phyloP scores from a whole-genome alignment of 37 sponge, comb jelly and placozoan species.

The Halisarca cf. caerulea region DNA sequence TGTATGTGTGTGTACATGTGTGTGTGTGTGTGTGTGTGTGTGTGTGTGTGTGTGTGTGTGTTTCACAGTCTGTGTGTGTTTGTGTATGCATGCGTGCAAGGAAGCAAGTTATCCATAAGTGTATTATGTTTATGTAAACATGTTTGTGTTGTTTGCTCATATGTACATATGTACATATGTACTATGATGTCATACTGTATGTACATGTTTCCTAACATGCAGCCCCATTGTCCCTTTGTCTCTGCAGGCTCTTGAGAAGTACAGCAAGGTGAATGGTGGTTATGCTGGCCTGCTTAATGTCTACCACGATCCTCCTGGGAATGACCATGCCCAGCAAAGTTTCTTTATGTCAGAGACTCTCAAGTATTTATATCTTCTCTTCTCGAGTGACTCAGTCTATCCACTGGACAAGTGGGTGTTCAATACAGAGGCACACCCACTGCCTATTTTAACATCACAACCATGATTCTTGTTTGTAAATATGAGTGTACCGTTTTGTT shows the following conservation, averaged over 20 bases:
- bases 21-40: neutral
- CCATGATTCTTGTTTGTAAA: no score
- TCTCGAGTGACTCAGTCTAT: conserved; percentile 60
- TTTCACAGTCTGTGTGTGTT: no score
- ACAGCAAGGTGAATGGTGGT: conserved; percentile 57
- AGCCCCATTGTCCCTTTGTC: neutral
- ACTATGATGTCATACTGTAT: neutral
- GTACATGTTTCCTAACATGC: neutral
- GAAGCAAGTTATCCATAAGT: neutral
- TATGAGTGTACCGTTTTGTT: no score
- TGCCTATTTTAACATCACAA: conserved; percentile 58
- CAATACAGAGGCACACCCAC: conserved; percentile 97
- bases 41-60: neutral
- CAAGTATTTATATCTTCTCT: conserved; percentile 89
- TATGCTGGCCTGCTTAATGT: conserved; percentile 77
- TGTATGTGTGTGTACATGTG: conserved; percentile 53
- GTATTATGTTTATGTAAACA: neutral
- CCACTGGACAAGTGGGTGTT: conserved; percentile 85
- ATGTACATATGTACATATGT: neutral
- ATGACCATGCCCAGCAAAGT: conserved; percentile 85
- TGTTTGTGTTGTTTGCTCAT: neutral
- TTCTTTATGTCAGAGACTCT: conserved; percentile 96
- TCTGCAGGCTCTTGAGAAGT: conserved; percentile 68
- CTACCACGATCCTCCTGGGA: conserved; percentile 48
- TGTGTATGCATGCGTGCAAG: conserved; percentile 42